Evolutionary conservation across 2,888 invertebrate genomes (phyloP).

Genomic region (Gryllus longicercus): DNA sequence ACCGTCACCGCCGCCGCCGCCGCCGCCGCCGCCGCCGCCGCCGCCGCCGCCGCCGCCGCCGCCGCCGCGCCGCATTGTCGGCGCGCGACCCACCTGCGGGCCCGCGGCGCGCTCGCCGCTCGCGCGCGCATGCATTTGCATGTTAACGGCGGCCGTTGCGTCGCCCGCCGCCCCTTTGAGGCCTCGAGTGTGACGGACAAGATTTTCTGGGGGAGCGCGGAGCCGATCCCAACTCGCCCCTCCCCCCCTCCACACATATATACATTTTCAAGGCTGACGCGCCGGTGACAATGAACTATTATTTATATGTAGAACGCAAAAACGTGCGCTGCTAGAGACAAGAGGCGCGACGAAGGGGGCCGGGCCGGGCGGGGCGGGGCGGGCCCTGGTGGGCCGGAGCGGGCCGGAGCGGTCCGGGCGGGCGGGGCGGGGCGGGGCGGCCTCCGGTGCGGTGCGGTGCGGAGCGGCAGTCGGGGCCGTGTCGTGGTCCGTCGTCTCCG

Average conservation of each 20-base stretch:
- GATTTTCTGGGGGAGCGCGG: neutral
- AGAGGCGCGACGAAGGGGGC: neutral
- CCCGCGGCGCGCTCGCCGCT: too few relatives aligned
- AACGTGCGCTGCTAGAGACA: neutral
- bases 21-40: too few relatives aligned
- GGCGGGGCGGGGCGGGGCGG: neutral
- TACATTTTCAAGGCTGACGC: conserved; percentile 9
- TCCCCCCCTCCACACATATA: neutral
- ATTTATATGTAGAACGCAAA: conserved; percentile 11
- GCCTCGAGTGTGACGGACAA: conserved; percentile 10
- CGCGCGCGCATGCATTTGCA: too few relatives aligned
- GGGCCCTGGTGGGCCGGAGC: neutral
- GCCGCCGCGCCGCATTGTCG: too few relatives aligned
- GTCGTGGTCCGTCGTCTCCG: too few relatives aligned
- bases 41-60: too few relatives aligned
- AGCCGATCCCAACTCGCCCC: neutral
- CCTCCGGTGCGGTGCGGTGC: neutral
- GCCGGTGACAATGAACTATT: conserved; percentile 8
- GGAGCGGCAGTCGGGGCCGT: neutral
- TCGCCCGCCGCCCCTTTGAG: neutral
- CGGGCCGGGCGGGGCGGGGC: neutral
- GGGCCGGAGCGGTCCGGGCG: neutral
- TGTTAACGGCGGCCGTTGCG: too few relatives aligned
- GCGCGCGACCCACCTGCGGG: too few relatives aligned
- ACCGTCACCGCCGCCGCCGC: too few relatives aligned